These are phyloP conservation scores for Eira barbara DNA, from an alignment of 2,113 vertebrate species.

Conservation along the genomic window DNA sequence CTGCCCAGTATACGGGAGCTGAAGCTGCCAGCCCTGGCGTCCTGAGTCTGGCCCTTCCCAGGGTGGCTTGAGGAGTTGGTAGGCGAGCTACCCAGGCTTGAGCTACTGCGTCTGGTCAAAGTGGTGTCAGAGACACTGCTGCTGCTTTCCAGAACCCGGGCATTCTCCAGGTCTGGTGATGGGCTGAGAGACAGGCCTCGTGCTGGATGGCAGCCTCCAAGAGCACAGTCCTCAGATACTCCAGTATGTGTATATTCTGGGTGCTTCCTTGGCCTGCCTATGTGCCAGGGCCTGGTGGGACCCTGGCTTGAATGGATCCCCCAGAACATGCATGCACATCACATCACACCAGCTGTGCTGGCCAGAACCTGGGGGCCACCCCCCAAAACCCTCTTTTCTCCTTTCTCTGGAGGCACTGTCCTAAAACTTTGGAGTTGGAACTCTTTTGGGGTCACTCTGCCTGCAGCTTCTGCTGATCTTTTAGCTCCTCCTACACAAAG, in stretches of 20 bases:
- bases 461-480: constrained; percentile 18
- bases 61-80: not conserved
- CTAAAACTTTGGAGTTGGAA: not conserved
- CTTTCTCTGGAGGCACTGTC: constrained; percentile 41
- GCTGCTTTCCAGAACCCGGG: not conserved
- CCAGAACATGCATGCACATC: not conserved
- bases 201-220: not conserved
- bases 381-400: not conserved
- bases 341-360: not conserved
- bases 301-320: not conserved
- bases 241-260: not conserved
- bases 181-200: not conserved
- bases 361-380: not conserved
- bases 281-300: constrained; percentile 35
- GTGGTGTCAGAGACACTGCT: not conserved
- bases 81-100: not conserved
- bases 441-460: not conserved
- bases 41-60: not conserved
- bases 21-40: not conserved
- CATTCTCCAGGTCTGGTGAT: constrained; percentile 26
- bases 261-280: not conserved
- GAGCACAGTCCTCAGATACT: constrained; percentile 23
- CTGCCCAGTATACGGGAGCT: not conserved
- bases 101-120: not conserved
- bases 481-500: not conserved